Evolutionary conservation across 2,888 invertebrate genomes (phyloP).

Genomic region (Sinotaia quadrata): DNA sequence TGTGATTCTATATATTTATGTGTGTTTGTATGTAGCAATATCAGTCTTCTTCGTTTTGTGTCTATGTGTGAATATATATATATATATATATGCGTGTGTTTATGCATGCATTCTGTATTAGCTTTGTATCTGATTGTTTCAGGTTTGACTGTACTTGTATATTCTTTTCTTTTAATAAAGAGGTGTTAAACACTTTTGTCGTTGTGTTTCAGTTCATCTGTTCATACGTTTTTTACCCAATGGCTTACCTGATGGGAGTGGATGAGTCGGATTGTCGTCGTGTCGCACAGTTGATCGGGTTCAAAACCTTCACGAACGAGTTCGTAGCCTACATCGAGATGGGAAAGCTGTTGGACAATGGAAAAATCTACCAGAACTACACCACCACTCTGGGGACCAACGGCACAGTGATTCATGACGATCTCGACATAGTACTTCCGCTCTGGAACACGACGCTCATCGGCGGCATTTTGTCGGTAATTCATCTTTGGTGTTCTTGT

Average conservation of each 20-base stretch:
- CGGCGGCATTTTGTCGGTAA: conserved; percentile 44
- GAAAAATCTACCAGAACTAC: conserved; percentile 36
- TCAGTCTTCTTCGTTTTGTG: too few relatives aligned
- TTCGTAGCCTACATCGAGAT: conserved; percentile 90
- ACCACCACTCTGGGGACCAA: conserved; percentile 24
- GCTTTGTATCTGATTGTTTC: too few relatives aligned
- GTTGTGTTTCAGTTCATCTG: conserved; percentile 75
- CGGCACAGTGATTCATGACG: conserved; percentile 14
- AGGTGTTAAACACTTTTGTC: too few relatives aligned
- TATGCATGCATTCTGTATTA: too few relatives aligned
- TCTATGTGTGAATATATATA: too few relatives aligned
- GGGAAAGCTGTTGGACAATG: conserved; percentile 49
- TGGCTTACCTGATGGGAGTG: conserved; percentile 88
- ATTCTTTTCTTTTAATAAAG: too few relatives aligned
- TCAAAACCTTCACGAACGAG: conserved; percentile 93
- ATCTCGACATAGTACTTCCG: conserved; percentile 38
- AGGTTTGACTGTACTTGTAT: too few relatives aligned
- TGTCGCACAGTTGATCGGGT: conserved; percentile 87
- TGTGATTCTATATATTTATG: too few relatives aligned
- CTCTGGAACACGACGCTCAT: conserved; percentile 30
- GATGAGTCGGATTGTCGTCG: conserved; percentile 79
- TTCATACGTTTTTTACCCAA: conserved; percentile 90
- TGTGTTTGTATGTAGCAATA: too few relatives aligned
- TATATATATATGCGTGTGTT: too few relatives aligned
- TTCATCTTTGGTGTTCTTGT: too few relatives aligned